A percentile compares a stretch with the other conserved stretches of the same genome.
Conservation (phyloP, 1,140 invertebrate species). For the Pteromalus puparum region DNA sequence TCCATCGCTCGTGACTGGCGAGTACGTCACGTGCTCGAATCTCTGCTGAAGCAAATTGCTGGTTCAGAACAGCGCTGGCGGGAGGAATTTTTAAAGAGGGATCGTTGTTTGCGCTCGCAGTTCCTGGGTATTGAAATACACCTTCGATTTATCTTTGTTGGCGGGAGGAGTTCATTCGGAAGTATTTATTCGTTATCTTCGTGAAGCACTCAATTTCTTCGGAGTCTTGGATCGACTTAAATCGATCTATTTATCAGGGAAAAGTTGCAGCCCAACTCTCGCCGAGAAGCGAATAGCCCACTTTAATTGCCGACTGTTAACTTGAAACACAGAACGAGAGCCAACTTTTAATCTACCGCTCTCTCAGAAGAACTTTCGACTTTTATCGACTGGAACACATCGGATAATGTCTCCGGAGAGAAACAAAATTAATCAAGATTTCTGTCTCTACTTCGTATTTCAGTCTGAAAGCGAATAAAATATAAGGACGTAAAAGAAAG, state of each 20-base stretch:
- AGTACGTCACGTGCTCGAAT: too few species aligned
- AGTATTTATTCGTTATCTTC: too few species aligned
- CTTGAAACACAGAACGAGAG: slow-evolving; percentile 26
- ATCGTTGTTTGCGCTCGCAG: too few species aligned
- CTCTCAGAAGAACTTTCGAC: background rate
- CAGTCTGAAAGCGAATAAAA: background rate
- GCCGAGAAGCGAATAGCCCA: background rate
- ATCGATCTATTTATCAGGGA: slow-evolving; percentile 24
- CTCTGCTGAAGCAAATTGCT: too few species aligned
- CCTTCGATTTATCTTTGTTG: too few species aligned
- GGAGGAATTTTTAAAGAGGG: too few species aligned
- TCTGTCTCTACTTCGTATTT: too few species aligned
- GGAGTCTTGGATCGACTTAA: background rate
- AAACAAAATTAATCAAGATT: background rate
- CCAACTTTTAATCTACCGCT: slow-evolving; percentile 27
- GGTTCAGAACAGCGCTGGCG: too few species aligned
- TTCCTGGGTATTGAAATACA: too few species aligned
- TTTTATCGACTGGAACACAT: background rate
- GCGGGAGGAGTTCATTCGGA: too few species aligned
- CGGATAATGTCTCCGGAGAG: background rate
- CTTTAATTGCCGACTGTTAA: slow-evolving; percentile 30
- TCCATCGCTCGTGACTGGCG: too few species aligned
- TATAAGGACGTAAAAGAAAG: too few species aligned
- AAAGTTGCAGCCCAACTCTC: background rate
- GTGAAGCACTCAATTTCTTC: background rate